Percentiles rank a stretch among this genome's conserved stretches.
Evolutionary conservation across 2,888 invertebrate species (phyloP).

Genomic region (Tetranychus truncatus): DNA sequence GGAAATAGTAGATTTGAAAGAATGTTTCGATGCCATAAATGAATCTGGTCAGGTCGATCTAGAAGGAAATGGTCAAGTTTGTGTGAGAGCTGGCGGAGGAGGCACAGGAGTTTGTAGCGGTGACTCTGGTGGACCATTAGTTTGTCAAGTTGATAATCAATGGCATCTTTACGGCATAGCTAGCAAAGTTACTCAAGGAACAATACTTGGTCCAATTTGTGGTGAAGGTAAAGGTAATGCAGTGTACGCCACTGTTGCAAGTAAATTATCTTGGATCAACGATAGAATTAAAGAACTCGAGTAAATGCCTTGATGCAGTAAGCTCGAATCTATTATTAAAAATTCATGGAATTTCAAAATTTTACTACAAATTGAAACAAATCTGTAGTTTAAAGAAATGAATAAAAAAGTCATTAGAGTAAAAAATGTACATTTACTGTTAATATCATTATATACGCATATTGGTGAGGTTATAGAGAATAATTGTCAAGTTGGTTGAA

Average conservation of each 20-base stretch:
- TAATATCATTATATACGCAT: too few relatives aligned
- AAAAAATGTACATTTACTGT: too few relatives aligned
- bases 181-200: background rate
- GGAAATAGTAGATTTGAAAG: background rate
- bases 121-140: background rate
- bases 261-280: background rate
- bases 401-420: too few relatives aligned
- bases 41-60: background rate
- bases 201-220: background rate
- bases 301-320: too few relatives aligned
- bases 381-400: too few relatives aligned
- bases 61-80: background rate
- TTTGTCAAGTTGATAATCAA: background rate
- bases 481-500: too few relatives aligned
- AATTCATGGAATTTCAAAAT: too few relatives aligned
- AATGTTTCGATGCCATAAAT: background rate
- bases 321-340: too few relatives aligned
- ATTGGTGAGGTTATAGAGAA: too few relatives aligned
- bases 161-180: background rate
- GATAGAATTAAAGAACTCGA: background rate
- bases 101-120: background rate
- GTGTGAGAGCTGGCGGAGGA: background rate
- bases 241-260: background rate
- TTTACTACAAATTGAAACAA: too few relatives aligned
- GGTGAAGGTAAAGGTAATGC: background rate